Evolutionary conservation across 92 coral and sea anemone genomes (phyloP), one percentile per base, ranked within the genome.

Genomic region (Paragorgia papillata): DNA sequence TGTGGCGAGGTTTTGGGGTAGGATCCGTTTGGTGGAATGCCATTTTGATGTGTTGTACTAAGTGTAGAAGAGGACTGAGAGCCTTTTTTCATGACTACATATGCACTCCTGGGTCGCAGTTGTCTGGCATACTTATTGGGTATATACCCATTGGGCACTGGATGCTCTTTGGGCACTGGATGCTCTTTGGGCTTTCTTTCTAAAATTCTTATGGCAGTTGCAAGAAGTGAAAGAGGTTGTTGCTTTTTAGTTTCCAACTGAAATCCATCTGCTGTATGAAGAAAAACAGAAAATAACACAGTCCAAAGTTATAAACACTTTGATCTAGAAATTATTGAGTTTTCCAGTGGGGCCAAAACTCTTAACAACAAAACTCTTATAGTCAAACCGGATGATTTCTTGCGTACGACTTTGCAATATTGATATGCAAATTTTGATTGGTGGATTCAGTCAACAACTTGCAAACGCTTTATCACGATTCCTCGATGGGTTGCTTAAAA

Each of bases 111-210:
- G 0, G 78, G 78, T 17, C 78, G 61, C 10, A 51, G 26, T 55
- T 71, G 78, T 34, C 43, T 53, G 24, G 78, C 28, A 34, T 71
- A 71, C n/a, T 71, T 31, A 34, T 33, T 20, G 2, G 63, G 50
- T 2, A 49, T 30, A 31, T 68, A 68, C 0, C 60, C 75, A 8
- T 48, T 44, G 21, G 58, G 59, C n/a, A 53, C 43, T 1, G 58
- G 50, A 43, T 54, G 49, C 39, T 55, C 78, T 55, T 54, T 71
- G n/a, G 78, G 78, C 54, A 53, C 43, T 1, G 58, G 50, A 43
- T 54, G 49, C 39, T 55, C 78, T 55, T 54, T 71, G n/a, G 78
- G 78, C 54, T 55, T 71, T 14, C 32, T 71, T 37, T 71, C 78
- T 21, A 71, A 25, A 2, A 71, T 71, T 33, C 78, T 15, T 18